phyloP scores from a whole-genome alignment of 2,888 invertebrate species.

The Napeogenes sylphis region DNA sequence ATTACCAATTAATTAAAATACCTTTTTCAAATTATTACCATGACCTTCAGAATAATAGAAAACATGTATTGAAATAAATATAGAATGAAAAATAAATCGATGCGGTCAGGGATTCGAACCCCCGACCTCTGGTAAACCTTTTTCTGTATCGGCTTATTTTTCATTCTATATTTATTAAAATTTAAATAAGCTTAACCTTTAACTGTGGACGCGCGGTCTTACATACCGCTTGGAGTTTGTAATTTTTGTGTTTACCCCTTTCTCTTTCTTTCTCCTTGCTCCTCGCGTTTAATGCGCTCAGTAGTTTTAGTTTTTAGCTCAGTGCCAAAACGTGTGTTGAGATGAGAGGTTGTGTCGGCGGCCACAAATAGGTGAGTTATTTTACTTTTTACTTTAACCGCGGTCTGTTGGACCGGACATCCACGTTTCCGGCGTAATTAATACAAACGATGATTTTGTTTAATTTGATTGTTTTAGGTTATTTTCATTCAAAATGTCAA shows the following conservation, averaged over 20 bases:
- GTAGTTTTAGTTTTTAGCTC: slow-evolving; percentile 7
- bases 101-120: no score
- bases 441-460: slow-evolving; percentile 1
- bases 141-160: no score
- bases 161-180: no score
- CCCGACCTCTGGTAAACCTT: no score
- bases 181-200: background rate
- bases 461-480: slow-evolving; percentile 4
- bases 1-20: no score
- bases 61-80: no score
- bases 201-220: slow-evolving; percentile 10
- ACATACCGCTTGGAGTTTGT: slow-evolving; percentile 10
- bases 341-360: slow-evolving; percentile 3
- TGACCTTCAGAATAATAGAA: no score
- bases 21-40: no score
- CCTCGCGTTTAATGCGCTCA: background rate
- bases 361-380: no score
- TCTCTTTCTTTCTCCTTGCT: no score
- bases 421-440: slow-evolving; percentile 2
- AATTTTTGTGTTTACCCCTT: background rate
- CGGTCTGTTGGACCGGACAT: background rate
- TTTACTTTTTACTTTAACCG: no score
- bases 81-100: no score
- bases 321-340: slow-evolving; percentile 4
- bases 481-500: slow-evolving; percentile 4